Evolutionary conservation across 2,797 vertebrate genomes (phyloP).

Genomic region (Psittacula echo): DNA sequence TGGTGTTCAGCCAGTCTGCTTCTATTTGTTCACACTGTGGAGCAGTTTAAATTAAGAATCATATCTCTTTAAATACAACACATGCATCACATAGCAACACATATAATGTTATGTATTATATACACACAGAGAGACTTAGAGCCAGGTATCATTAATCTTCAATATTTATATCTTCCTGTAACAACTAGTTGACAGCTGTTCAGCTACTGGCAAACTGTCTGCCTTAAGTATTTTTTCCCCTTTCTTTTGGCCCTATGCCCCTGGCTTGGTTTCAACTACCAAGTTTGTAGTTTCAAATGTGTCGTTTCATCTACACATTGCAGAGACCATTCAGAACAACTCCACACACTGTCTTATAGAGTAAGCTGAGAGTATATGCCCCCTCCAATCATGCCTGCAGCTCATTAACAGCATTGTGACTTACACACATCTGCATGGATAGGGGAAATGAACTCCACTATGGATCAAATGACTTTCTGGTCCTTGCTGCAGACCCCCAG

Average conservation of each 20-base stretch:
- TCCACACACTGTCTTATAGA: not conserved
- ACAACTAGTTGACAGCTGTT: slow-evolving; percentile 54
- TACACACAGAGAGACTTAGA: not conserved
- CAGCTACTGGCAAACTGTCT: slow-evolving; percentile 46
- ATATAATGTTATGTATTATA: not conserved
- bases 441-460: not conserved
- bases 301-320: slow-evolving; percentile 7
- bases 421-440: not conserved
- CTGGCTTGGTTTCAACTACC: slow-evolving; percentile 28
- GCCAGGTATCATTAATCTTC: slow-evolving; percentile 42
- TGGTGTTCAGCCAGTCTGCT: not conserved
- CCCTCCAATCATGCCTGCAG: not conserved
- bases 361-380: not conserved
- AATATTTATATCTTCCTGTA: slow-evolving; percentile 46
- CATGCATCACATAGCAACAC: not conserved
- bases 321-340: slow-evolving; percentile 5
- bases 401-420: not conserved
- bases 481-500: not conserved
- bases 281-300: not conserved
- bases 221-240: not conserved
- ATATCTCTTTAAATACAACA: not conserved
- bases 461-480: not conserved
- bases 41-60: not conserved
- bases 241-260: slow-evolving; percentile 30
- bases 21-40: not conserved